These are phyloP conservation scores for Emydocephalus ijimae DNA, from an alignment of 2,113 vertebrate species.

Conservation along the genomic window DNA sequence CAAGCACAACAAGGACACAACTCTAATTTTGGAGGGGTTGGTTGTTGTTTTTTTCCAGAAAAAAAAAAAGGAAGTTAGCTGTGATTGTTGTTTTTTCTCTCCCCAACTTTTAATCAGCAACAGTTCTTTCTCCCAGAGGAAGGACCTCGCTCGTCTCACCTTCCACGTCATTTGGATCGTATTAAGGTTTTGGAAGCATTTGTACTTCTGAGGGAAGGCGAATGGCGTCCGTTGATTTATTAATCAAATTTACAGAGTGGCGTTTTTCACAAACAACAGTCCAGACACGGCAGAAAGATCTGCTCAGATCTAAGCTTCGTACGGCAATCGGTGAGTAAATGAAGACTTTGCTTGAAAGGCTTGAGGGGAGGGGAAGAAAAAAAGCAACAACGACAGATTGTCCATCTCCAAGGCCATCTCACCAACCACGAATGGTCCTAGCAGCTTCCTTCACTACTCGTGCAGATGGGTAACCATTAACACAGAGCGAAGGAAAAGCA, in stretches of 20 bases:
- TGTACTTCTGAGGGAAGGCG: neutral
- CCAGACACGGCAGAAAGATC: constrained; percentile 67
- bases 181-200: constrained; percentile 26
- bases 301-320: constrained; percentile 63
- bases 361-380: neutral
- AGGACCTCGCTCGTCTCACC: neutral
- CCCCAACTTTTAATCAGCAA: constrained; percentile 36
- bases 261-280: neutral
- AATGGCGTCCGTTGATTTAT: neutral
- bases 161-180: neutral
- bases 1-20: constrained; percentile 25
- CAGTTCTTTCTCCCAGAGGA: constrained; percentile 22
- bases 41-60: neutral
- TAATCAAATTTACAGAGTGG: neutral
- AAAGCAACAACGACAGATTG: constrained; percentile 62
- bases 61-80: neutral
- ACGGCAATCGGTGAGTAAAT: constrained; percentile 71
- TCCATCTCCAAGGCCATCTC: constrained; percentile 63
- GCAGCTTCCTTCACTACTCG: neutral
- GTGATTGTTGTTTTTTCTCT: neutral
- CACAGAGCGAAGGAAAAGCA: neutral
- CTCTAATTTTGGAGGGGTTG: constrained; percentile 1
- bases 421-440: neutral
- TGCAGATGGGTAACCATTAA: neutral
- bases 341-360: constrained; percentile 58